Base-by-base conservation (phyloP, 2,113 vertebrate species). In the Silurus asotus region DNA sequence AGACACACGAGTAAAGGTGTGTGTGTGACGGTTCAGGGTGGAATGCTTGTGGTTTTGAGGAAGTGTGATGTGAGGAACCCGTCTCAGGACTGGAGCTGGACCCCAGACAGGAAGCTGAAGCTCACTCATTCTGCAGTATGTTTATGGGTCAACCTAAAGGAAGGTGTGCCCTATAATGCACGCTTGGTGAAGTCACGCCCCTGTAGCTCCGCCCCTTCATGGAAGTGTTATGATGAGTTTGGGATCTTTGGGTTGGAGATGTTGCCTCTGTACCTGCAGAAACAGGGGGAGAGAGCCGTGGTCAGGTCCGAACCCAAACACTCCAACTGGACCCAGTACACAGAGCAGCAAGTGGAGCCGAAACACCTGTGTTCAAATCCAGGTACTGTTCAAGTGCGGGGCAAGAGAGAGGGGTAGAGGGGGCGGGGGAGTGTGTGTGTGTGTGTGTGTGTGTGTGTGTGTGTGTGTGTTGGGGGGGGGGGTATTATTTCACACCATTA, bases 1-100 rank as follows among this genome's bases (percentile, higher is more conserved):
- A 92, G 94, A 62, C 94, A 96, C 88, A 92, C 91, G 49, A 93
- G 92, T 83, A 94, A 90, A 91, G 93, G 91, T 48, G 91, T 94
- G 23, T 98, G 97, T 91, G 92, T 98, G 90, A 74, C 51, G 0
- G 90, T 91, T 51, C 88, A 92, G 80, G 90, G 67, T 23, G 91
- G 84, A 58, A 86, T 25, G 8, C 93, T 96, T 59, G 15, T 91
- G 48, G 53, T 56, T 77, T 84, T 98, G 85, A 93, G 91, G 45
- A 92, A 25, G 0, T 98, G 97, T 92, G 93, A 95, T 77, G 83
- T 89, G 62, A 93, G 89, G 58, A 92, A 59, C 89, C 91, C 87
- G n/a, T 91, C 88, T 89, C 96, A 97, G 84, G 93, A 96, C 51
- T 98, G 97, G 97, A 93, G 75, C 74, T 98, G 96, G 96, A 94